These are phyloP conservation scores for Daubentonia madagascariensis DNA, from an alignment of 2,113 vertebrate species.

Conservation along the genomic window DNA sequence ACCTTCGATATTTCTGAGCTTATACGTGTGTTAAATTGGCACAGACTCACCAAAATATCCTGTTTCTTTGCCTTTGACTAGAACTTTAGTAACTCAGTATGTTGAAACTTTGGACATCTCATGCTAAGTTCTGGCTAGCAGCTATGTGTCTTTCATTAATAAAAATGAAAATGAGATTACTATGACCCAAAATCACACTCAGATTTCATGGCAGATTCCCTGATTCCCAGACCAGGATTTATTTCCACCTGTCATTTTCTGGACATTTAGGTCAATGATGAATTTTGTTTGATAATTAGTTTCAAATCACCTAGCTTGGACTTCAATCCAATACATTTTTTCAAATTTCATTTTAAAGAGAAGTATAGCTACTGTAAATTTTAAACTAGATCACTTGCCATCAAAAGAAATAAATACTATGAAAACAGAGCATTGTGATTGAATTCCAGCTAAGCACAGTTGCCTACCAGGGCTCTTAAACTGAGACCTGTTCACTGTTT, in stretches of 20 bases:
- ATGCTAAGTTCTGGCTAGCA: neutral
- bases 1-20: neutral
- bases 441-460: neutral
- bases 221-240: neutral
- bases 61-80: slow-evolving; percentile 8
- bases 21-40: neutral
- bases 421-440: neutral
- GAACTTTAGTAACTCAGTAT: neutral
- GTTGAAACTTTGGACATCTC: neutral
- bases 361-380: neutral
- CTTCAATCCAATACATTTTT: slow-evolving; percentile 21
- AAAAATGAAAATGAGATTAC: neutral
- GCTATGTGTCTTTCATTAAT: neutral
- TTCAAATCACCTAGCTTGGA: neutral
- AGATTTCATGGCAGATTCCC: neutral
- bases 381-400: neutral
- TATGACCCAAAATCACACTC: neutral
- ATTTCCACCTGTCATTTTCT: neutral
- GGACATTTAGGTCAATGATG: slow-evolving; percentile 25
- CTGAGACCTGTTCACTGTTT: neutral
- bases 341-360: slow-evolving; percentile 39
- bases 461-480: neutral
- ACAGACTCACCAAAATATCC: neutral
- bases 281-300: slow-evolving; percentile 14
- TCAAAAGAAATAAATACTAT: slow-evolving; percentile 22